These are phyloP conservation scores for Lophotis ruficrista DNA, from an alignment of 2,113 vertebrate species.

Conservation along the genomic window DNA sequence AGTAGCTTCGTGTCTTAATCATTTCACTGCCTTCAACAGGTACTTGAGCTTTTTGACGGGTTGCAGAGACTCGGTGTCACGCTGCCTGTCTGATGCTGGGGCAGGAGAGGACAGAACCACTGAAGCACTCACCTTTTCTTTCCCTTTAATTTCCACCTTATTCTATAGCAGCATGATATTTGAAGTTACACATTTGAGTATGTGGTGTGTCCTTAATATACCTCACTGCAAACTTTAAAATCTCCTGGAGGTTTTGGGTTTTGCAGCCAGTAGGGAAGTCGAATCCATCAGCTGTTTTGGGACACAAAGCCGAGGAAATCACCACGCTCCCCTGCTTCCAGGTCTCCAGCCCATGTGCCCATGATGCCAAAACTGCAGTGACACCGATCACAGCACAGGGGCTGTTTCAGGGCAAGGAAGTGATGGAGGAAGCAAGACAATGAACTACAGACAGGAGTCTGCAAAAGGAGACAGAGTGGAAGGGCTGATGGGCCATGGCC, in stretches of 20 bases:
- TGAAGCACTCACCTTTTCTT: not conserved
- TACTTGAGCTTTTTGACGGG: not conserved
- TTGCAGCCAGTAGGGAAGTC: not conserved
- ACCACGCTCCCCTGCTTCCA: not conserved
- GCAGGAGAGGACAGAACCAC: not conserved
- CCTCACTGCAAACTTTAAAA: not conserved
- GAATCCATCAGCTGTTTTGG: not conserved
- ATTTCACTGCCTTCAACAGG: not conserved
- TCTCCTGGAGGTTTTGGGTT: not conserved
- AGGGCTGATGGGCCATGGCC: not conserved
- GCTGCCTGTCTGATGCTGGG: not conserved
- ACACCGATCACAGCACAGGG: accelerated
- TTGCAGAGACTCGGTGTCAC: not conserved
- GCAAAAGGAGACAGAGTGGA: not conserved
- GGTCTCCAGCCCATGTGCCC: not conserved
- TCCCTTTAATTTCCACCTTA: not conserved
- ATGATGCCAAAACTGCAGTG: not conserved
- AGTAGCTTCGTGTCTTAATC: not conserved
- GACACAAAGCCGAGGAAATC: not conserved
- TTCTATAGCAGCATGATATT: not conserved
- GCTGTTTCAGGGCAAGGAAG: not conserved
- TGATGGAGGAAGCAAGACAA: not conserved
- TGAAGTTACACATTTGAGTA: not conserved
- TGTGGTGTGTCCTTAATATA: not conserved
- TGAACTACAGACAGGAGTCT: not conserved